Conservation (phyloP, 2,888 invertebrate genomes). For the Merodon equestris region DNA sequence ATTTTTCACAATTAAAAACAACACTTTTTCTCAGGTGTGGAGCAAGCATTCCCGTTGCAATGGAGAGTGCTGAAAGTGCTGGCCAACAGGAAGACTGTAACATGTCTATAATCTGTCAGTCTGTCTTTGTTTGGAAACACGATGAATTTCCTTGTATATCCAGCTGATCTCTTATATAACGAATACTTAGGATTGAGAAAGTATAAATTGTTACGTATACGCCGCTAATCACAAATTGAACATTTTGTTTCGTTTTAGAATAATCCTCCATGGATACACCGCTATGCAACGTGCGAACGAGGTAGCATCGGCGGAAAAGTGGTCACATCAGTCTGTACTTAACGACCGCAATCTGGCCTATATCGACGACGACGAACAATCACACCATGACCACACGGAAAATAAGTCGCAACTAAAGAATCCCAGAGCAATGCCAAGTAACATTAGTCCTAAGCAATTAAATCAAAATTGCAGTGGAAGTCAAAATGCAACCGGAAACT, state of each 20-base stretch:
- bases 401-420: constrained; percentile 50
- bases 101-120: not conserved
- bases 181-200: not conserved
- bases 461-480: constrained; percentile 17
- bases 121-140: constrained; percentile 26
- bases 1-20: constrained; percentile 55
- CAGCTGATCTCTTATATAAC: constrained; percentile 18
- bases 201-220: constrained; percentile 50
- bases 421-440: constrained; percentile 70
- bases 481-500: constrained; percentile 30
- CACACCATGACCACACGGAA: constrained; percentile 36
- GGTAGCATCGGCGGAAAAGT: constrained; percentile 77
- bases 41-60: no score
- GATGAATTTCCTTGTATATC: constrained; percentile 37
- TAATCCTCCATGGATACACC: constrained; percentile 76
- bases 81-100: constrained; percentile 25
- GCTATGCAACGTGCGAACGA: constrained; percentile 78
- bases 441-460: constrained; percentile 29
- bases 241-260: constrained; percentile 72
- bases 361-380: constrained; percentile 75
- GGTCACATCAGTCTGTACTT: constrained; percentile 75
- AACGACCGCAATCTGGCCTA: constrained; percentile 75
- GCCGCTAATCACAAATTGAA: constrained; percentile 13
- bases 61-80: no score
- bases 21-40: constrained; percentile 49